phyloP scores from a whole-genome alignment of 1,140 invertebrate genomes.

The Zaprionus lachaisei region DNA sequence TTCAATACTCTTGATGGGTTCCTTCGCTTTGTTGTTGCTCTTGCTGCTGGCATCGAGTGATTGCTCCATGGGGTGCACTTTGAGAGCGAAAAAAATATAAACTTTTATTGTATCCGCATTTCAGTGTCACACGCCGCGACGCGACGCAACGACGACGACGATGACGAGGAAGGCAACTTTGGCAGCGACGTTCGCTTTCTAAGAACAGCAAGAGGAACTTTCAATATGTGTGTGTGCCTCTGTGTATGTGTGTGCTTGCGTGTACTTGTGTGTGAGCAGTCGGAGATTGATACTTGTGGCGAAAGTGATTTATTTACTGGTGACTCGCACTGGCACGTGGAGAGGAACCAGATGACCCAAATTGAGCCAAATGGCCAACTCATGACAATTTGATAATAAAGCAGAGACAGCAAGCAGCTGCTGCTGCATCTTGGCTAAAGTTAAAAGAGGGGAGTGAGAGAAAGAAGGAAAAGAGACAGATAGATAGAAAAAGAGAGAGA shows the following conservation, averaged over 20 bases:
- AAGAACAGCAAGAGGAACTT: neutral
- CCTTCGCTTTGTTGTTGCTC: constrained; percentile 39
- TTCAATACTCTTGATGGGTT: constrained; percentile 65
- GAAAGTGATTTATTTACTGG: constrained; percentile 80
- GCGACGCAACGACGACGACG: no score
- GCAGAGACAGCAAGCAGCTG: constrained; percentile 49
- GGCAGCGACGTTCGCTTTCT: neutral
- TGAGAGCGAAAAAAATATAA: constrained; percentile 61
- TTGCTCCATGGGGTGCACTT: constrained; percentile 81
- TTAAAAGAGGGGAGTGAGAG: neutral
- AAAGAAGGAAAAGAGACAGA: neutral
- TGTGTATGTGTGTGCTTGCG: constrained; percentile 7
- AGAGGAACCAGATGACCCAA: constrained; percentile 63
- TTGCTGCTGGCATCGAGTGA: constrained; percentile 72
- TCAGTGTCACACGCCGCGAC: constrained; percentile 70
- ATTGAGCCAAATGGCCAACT: constrained; percentile 74
- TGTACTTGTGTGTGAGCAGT: constrained; percentile 39
- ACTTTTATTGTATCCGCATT: constrained; percentile 83
- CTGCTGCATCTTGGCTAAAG: constrained; percentile 6
- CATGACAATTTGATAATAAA: constrained; percentile 80
- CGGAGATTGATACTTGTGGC: constrained; percentile 81
- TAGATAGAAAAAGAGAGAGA: neutral
- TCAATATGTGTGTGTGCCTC: neutral
- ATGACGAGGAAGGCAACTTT: neutral
- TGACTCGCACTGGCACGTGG: constrained; percentile 33